Base-by-base conservation (phyloP, 2,888 invertebrate species). In the Piscicola geometra region DNA sequence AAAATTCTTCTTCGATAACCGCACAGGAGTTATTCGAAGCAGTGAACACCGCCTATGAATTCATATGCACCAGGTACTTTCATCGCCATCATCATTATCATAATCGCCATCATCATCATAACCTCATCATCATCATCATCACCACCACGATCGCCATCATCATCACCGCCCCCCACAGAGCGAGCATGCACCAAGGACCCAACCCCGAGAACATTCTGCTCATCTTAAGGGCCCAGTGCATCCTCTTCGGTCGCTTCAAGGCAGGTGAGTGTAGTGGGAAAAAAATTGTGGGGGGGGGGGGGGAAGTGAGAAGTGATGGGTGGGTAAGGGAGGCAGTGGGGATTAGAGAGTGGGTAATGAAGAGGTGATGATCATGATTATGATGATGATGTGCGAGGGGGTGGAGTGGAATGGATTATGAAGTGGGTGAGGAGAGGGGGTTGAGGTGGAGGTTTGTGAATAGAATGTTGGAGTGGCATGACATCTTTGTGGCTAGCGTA, bases 11-110 rank as follows among this genome's bases (percentile, higher is more conserved):
- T 15, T 50, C 15, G 15, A 50, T 21, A 18, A n/a, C n/a, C n/a
- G n/a, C n/a, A n/a, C n/a, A 93, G 90, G 96, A 97, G 84, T 91
- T 91, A 82, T 99, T 99, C 87, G 96, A 97, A 84, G 90, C 91
- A 81, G 96, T 99, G 30, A 98, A 95, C 87, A 92, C 93, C 85
- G 98, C 99, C 0, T 99, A 99, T 85, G 98, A 99, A 86, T 98
- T 98, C 86, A 88, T 99, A 28, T 97, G 96, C 86, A 79, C 95
- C 81, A 56, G 60, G 60, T 56, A n/a, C 25, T 21, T 56, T 5
- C 25, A 25, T 56, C n/a, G 3, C n/a, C 25, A 47, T 47, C 9
- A 47, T 47, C 21, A 15, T 47, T 47, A 47, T 47, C 12, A 47
- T n/a, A n/a, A n/a, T 25, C 60, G 3, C 60, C 3, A 5, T 56